Evolutionary conservation across 1,140 invertebrate genomes (phyloP).

Genomic region (Dendrolimus punctatus): DNA sequence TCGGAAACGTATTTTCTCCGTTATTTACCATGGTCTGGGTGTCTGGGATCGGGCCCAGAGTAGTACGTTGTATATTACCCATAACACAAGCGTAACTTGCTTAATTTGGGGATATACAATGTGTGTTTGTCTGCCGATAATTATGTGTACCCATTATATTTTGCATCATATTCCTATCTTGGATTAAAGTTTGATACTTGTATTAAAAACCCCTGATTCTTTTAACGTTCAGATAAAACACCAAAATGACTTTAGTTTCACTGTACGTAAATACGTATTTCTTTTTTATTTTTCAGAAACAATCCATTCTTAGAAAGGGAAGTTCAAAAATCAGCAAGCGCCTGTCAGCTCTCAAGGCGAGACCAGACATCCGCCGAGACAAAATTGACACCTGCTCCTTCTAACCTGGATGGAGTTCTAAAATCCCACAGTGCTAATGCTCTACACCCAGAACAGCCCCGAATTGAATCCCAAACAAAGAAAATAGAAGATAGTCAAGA

Average conservation of each 20-base stretch:
- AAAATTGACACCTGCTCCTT: conserved; percentile 30
- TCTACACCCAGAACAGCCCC: conserved; percentile 39
- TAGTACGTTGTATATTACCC: too few species aligned
- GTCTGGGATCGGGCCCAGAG: too few species aligned
- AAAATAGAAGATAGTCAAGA: conserved; percentile 40
- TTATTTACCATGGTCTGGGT: too few species aligned
- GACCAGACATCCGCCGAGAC: conserved; percentile 50
- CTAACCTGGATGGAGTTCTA: conserved; percentile 40
- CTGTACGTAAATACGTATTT: too few species aligned
- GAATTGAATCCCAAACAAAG: conserved; percentile 11
- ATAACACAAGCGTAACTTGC: too few species aligned
- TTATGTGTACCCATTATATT: too few species aligned
- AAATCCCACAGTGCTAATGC: conserved; percentile 60
- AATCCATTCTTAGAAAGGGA: conserved; percentile 69
- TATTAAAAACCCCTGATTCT: too few species aligned
- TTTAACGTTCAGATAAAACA: too few species aligned
- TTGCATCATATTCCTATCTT: not conserved
- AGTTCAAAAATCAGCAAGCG: conserved; percentile 75
- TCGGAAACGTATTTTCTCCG: too few species aligned
- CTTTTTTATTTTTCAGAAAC: conserved; percentile 38
- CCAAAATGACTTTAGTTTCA: too few species aligned
- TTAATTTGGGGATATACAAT: too few species aligned
- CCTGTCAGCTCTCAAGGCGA: conserved; percentile 59
- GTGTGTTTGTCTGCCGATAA: too few species aligned
- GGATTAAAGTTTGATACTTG: not conserved